Evolutionary conservation across 2,797 vertebrate species (phyloP).

Genomic region (Bovichtus variegatus): DNA sequence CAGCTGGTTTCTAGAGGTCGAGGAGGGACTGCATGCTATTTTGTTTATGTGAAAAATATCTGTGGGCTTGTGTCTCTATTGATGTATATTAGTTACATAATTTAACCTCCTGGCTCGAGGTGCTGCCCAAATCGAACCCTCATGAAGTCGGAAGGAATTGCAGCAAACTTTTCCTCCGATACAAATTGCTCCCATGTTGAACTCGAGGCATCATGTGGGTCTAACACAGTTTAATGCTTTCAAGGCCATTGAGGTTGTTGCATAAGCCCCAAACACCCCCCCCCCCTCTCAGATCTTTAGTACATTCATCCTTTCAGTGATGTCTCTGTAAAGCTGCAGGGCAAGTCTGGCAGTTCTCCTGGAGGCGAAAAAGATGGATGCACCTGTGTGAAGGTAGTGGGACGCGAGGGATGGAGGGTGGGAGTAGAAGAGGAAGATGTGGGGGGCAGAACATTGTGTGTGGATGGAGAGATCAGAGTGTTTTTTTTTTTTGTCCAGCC

Average conservation of each 20-base stretch:
- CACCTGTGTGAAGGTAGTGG: conserved; percentile 62
- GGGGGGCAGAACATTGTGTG: not conserved
- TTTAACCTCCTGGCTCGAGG: conserved; percentile 42
- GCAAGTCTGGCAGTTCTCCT: conserved; percentile 38
- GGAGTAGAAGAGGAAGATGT: conserved; percentile 43
- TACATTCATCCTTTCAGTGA: conserved; percentile 34
- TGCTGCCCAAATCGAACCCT: conserved; percentile 45
- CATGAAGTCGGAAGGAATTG: conserved; percentile 41
- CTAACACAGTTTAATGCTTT: conserved; percentile 36
- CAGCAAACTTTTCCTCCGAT: conserved; percentile 25
- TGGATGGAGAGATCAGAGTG: conserved; percentile 61
- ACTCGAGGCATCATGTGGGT: conserved; percentile 25
- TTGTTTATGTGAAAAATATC: conserved; percentile 62
- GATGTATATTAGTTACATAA: conserved; percentile 43
- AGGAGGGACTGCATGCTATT: conserved; percentile 31
- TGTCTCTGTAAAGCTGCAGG: conserved; percentile 46
- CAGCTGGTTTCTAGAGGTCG: conserved; percentile 55
- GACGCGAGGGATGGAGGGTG: conserved; percentile 6
- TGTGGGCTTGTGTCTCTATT: conserved; percentile 23
- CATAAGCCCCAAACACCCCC: conserved; percentile 34
- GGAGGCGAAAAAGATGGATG: conserved; percentile 24
- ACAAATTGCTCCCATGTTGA: conserved; percentile 58
- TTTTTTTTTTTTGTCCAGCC: conserved; percentile 13
- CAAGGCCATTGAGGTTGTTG: conserved; percentile 43
- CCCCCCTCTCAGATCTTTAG: conserved; percentile 46